Evolutionary conservation across 1,140 invertebrate genomes (phyloP).

Genomic region (Zaprionus capensis): DNA sequence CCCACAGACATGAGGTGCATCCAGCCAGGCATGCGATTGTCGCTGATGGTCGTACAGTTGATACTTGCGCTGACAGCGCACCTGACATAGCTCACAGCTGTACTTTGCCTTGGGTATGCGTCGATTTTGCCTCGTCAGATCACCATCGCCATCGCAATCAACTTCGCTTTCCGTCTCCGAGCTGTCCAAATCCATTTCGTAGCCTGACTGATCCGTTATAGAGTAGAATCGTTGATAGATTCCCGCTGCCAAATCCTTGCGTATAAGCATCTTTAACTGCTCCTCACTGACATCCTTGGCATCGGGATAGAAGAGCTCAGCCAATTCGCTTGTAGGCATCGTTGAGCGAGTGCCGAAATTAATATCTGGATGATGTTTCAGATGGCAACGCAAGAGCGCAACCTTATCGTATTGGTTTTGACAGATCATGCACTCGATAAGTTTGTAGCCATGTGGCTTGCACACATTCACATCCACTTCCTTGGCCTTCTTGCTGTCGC

Average conservation of each 20-base stretch:
- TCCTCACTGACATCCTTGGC: slow-evolving; percentile 60
- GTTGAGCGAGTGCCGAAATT: slow-evolving; percentile 43
- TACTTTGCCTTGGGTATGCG: slow-evolving; percentile 49
- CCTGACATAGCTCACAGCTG: slow-evolving; percentile 84
- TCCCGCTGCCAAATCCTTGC: slow-evolving; percentile 55
- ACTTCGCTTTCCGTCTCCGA: slow-evolving; percentile 68
- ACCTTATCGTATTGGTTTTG: slow-evolving; percentile 73
- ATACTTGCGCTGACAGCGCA: slow-evolving; percentile 83
- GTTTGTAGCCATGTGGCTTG: slow-evolving; percentile 72
- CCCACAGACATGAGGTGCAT: slow-evolving; percentile 69
- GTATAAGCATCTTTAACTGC: slow-evolving; percentile 53
- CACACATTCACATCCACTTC: slow-evolving; percentile 67
- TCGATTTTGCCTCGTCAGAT: slow-evolving; percentile 29
- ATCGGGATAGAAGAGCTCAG: slow-evolving; percentile 70
- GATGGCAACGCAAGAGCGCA: slow-evolving; percentile 55
- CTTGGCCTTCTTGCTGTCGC: slow-evolving; percentile 70
- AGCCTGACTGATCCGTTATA: slow-evolving; percentile 72
- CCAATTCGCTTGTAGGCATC: slow-evolving; percentile 49
- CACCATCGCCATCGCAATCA: slow-evolving; percentile 50
- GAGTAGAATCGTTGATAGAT: slow-evolving; percentile 71
- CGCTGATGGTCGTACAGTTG: slow-evolving; percentile 74
- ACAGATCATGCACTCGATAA: slow-evolving; percentile 74
- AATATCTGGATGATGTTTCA: slow-evolving; percentile 65
- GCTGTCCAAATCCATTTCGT: slow-evolving; percentile 72
- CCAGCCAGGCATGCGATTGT: slow-evolving; percentile 61